Percentiles rank a stretch among this genome's conserved stretches.
phyloP scores from a whole-genome alignment of 92 coral and sea anemone species.

The Phymanthus crucifer region DNA sequence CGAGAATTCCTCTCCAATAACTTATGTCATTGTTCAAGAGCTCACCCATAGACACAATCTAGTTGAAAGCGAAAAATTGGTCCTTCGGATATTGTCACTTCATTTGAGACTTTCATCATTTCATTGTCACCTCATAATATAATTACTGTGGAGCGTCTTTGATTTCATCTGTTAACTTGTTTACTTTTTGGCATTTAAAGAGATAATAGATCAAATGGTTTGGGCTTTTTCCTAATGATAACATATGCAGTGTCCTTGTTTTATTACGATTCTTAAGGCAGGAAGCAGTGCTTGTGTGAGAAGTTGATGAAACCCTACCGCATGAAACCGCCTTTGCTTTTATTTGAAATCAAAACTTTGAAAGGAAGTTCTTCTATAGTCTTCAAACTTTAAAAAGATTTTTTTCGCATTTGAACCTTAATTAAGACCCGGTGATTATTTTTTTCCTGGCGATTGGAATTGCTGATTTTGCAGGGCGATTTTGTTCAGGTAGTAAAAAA shows the following conservation, averaged over 20 bases:
- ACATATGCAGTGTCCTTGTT: background rate
- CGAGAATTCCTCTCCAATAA: background rate
- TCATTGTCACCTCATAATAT: background rate
- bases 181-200: constrained; percentile 14
- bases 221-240: background rate
- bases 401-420: background rate
- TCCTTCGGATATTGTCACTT: background rate
- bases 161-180: constrained; percentile 19
- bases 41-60: background rate
- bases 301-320: background rate
- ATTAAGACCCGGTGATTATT: no score
- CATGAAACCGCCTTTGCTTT: background rate
- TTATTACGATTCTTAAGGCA: background rate
- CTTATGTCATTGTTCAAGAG: background rate
- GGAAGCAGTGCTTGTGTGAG: background rate
- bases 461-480: no score
- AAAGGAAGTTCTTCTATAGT: background rate
- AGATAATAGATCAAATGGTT: constrained; percentile 10
- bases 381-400: background rate
- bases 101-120: background rate
- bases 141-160: background rate
- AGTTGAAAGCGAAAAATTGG: background rate
- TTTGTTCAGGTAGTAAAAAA: no score
- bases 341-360: background rate
- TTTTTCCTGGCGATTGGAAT: no score